Conservation (phyloP, 1,140 invertebrate species). For the Hirudo medicinalis region DNA sequence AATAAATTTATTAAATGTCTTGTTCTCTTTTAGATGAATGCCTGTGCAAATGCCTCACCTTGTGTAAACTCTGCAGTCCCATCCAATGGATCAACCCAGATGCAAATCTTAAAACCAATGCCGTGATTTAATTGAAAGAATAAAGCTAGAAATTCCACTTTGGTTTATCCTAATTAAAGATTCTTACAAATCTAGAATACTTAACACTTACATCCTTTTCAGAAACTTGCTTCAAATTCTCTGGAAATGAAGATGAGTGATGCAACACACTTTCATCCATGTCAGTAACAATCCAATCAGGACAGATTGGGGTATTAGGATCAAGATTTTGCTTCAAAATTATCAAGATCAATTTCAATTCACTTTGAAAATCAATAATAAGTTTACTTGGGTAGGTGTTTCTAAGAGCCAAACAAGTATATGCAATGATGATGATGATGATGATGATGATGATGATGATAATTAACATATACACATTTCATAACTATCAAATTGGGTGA, state of each 20-base stretch:
- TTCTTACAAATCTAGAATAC: background rate
- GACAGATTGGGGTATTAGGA: constrained; percentile 29
- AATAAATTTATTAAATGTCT: no score
- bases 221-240: constrained; percentile 49
- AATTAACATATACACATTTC: no score
- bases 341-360: no score
- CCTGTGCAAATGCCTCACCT: constrained; percentile 49
- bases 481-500: no score
- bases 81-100: constrained; percentile 98
- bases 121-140: background rate
- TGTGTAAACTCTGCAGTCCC: constrained; percentile 85
- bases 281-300: constrained; percentile 30
- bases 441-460: no score
- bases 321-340: constrained; percentile 30
- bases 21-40: no score
- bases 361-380: no score
- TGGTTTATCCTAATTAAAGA: background rate
- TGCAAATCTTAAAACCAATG: constrained; percentile 50
- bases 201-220: constrained; percentile 46
- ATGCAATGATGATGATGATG: no score
- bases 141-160: background rate
- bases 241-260: constrained; percentile 50
- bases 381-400: no score
- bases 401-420: no score
- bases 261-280: constrained; percentile 50